Percentiles rank a stretch among this genome's conserved stretches.
phyloP scores from a whole-genome alignment of 2,797 vertebrate species.

The Eulemur rubriventer region DNA sequence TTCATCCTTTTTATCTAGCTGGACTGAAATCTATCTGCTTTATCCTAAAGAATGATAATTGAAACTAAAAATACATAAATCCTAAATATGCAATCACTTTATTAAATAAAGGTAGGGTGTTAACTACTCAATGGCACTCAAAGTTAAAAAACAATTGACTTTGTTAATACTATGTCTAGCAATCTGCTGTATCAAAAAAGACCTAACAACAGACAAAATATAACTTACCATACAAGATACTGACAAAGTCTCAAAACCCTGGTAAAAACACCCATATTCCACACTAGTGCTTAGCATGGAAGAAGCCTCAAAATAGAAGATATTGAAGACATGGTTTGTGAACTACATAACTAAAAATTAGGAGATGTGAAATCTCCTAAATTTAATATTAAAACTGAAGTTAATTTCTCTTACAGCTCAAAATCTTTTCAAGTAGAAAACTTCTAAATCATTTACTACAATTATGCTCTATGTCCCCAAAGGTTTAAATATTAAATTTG shows the following conservation, averaged over 20 bases:
- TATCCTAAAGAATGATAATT: not conserved
- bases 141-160: not conserved
- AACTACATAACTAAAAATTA: not conserved
- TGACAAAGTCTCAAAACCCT: not conserved
- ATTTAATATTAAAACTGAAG: conserved; percentile 6
- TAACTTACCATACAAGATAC: not conserved
- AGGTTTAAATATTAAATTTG: not conserved
- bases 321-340: not conserved
- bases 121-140: not conserved
- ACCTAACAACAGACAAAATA: not conserved
- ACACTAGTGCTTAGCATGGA: not conserved
- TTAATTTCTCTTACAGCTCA: not conserved
- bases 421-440: not conserved
- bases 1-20: not conserved
- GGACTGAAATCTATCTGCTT: not conserved
- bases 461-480: not conserved
- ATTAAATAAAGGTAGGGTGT: not conserved
- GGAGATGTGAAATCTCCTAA: not conserved
- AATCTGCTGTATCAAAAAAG: not conserved
- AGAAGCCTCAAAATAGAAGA: not conserved
- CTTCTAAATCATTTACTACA: not conserved
- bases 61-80: not conserved
- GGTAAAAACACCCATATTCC: not conserved
- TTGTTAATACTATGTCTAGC: not conserved
- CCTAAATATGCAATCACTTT: not conserved